Evolutionary conservation across 2,888 invertebrate genomes (phyloP), one percentile per base, ranked within the genome.

Genomic region (Therioaphis trifolii): DNA sequence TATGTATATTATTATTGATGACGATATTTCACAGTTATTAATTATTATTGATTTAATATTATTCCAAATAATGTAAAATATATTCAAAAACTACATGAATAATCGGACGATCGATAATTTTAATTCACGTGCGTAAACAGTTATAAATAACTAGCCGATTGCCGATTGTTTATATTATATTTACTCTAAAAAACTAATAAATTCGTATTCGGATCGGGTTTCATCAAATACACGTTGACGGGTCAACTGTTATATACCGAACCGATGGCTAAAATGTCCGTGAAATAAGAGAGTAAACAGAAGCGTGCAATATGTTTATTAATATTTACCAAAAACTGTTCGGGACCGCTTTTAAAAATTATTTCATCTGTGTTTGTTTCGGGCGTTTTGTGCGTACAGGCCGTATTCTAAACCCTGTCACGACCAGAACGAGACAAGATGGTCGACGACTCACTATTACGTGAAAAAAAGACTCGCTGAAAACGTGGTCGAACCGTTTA

Each of bases 221-320:
- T n/a, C n/a, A n/a, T 46, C 63, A 21, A n/a, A 15, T 11, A 18
- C 27, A 14, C n/a, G 52, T 1, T 40, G 7, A 27, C 0, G 29
- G 14, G 46, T 14, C 40, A 11, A 29, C 46, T 3, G 43, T 9
- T 52, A 18, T n/a, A 72, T 11, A 55, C 14, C 15, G 40, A 40
- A 35, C 29, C 29, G n/a, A 21, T 66, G 66, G 21, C 29, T 29
- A 21, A 49, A n/a, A 66, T 15, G 49, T 35, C 77, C 66, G 77
- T 77, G 77, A 66, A 77, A 77, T 66, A 35, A 49, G 21, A 49
- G 21, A 77, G 29, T 29, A 14, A n/a, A 43, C 18, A 63, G 4
- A 7, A 35, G 35, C 35, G n/a, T n/a, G n/a, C n/a, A n/a, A n/a
- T n/a, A 35, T 35, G 3, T 35, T 4, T 61, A 61, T 63, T 29